Evolutionary conservation across 2,797 vertebrate species (phyloP).

Genomic region (Diceros bicornis): DNA sequence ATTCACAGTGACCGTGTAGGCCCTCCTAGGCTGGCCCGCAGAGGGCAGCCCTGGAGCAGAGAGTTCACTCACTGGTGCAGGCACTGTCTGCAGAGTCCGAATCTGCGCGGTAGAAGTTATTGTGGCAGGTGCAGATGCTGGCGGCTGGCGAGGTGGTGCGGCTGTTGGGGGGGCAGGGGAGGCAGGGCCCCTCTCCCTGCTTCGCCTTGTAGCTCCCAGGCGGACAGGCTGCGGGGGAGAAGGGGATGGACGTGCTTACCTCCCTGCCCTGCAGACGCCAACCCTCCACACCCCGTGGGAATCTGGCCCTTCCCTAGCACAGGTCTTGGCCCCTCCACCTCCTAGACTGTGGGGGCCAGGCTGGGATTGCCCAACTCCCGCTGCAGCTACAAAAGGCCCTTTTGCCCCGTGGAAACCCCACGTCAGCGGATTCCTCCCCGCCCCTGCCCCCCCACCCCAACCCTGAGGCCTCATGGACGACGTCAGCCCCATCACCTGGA

Average conservation of each 20-base stretch:
- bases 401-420: conserved; percentile 64
- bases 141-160: conserved; percentile 94
- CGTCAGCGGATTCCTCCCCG: conserved; percentile 38
- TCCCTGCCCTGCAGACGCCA: rapidly evolving
- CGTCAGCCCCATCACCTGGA: conserved; percentile 73
- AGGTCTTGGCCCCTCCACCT: not conserved
- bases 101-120: conserved; percentile 96
- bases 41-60: not conserved
- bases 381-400: conserved; percentile 71
- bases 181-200: conserved; percentile 95
- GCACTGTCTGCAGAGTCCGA: conserved; percentile 93
- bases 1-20: not conserved
- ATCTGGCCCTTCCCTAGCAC: not conserved
- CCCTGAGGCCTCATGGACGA: not conserved
- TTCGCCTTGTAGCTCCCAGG: conserved; percentile 97
- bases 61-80: conserved; percentile 94
- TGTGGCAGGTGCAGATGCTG: conserved; percentile 94
- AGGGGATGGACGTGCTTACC: not conserved
- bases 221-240: conserved; percentile 91
- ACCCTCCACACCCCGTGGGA: not conserved
- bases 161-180: conserved; percentile 96
- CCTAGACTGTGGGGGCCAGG: conserved; percentile 47
- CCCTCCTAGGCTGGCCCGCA: not conserved
- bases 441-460: not conserved
- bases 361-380: conserved; percentile 46